Percentiles rank a stretch among this genome's conserved stretches.
Conservation (phyloP, 2,113 vertebrate species). For the Hippocampus comes region DNA sequence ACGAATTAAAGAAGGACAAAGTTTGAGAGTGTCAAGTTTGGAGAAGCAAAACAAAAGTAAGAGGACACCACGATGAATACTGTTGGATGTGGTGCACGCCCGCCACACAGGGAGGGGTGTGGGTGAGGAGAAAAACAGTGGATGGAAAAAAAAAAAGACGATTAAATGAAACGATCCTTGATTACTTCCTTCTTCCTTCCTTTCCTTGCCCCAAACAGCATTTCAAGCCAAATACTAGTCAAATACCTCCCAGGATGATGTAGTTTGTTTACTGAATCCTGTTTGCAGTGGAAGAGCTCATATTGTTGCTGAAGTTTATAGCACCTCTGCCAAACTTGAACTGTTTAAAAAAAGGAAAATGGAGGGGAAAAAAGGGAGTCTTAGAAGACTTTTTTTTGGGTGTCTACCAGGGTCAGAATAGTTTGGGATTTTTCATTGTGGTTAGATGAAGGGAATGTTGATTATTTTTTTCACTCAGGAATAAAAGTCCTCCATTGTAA, state of each 20-base stretch:
- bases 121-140: conserved; percentile 13
- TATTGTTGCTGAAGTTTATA: neutral
- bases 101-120: conserved; percentile 23
- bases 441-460: too few relatives aligned
- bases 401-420: too few relatives aligned
- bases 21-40: conserved; percentile 1
- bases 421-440: too few relatives aligned
- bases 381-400: neutral
- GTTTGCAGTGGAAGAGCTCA: neutral
- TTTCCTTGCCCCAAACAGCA: conserved; percentile 22
- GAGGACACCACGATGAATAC: conserved; percentile 12
- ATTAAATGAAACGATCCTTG: conserved; percentile 26
- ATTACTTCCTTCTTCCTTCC: conserved; percentile 33
- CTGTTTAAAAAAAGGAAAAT: neutral
- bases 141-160: conserved; percentile 34
- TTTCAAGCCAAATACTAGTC: neutral
- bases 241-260: neutral
- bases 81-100: conserved; percentile 4
- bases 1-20: conserved; percentile 13
- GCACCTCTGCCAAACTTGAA: neutral
- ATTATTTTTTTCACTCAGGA: too few relatives aligned
- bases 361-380: neutral
- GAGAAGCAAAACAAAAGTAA: conserved; percentile 4
- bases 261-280: neutral
- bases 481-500: too few relatives aligned